Evolutionary conservation across 2,888 invertebrate genomes (phyloP).

Genomic region (Galerucella pusilla): DNA sequence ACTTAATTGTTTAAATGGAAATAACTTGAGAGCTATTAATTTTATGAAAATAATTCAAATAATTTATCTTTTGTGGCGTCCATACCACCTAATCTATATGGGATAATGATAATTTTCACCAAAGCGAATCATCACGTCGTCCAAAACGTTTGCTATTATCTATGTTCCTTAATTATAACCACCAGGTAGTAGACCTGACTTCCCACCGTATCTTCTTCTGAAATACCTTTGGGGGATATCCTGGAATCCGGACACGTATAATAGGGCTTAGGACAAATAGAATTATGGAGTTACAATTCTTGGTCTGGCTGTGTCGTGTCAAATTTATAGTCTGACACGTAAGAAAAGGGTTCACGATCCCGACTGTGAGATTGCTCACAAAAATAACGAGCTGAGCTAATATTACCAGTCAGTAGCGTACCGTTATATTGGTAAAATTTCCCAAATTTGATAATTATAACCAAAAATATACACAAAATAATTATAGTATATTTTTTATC

Average conservation of each 20-base stretch:
- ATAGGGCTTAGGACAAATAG: constrained; percentile 17
- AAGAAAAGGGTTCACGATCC: constrained; percentile 22
- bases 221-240: constrained; percentile 13
- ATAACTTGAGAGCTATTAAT: too few relatives aligned
- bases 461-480: too few relatives aligned
- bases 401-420: background rate
- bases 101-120: background rate
- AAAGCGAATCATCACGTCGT: background rate
- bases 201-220: background rate
- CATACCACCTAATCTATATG: too few relatives aligned
- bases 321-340: constrained; percentile 33
- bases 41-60: too few relatives aligned
- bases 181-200: constrained; percentile 2
- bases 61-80: too few relatives aligned
- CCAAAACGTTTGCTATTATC: background rate
- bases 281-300: constrained; percentile 30
- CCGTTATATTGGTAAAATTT: background rate
- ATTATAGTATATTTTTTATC: too few relatives aligned
- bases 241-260: constrained; percentile 14
- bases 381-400: constrained; percentile 8
- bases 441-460: background rate
- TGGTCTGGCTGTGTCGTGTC: constrained; percentile 22
- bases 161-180: background rate
- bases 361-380: constrained; percentile 17
- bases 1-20: too few relatives aligned